phyloP scores from a whole-genome alignment of 2,113 vertebrate genomes.

The Microtus pennsylvanicus region DNA sequence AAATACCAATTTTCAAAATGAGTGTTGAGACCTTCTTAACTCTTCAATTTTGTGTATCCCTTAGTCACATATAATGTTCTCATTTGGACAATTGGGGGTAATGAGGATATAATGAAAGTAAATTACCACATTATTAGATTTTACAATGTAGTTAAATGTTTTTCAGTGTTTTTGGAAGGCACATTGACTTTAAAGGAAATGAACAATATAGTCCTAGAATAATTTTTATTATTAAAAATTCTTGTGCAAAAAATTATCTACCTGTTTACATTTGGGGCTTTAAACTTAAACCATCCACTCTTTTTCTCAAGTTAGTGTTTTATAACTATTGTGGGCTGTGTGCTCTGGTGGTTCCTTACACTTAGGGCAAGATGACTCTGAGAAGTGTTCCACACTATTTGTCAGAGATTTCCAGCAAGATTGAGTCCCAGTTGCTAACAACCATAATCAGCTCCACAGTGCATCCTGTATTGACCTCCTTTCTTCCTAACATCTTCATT shows the following conservation, averaged over 20 bases:
- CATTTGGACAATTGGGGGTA: constrained; percentile 35
- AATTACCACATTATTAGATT: constrained; percentile 47
- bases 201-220: background rate
- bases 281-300: constrained; percentile 7
- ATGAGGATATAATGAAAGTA: constrained; percentile 56
- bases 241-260: background rate
- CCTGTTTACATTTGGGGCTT: constrained; percentile 9
- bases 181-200: constrained; percentile 56
- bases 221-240: constrained; percentile 47
- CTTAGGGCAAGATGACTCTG: background rate
- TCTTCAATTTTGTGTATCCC: constrained; percentile 20
- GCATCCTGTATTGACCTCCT: constrained; percentile 2
- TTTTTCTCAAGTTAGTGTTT: constrained; percentile 1
- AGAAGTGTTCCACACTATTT: background rate
- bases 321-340: background rate
- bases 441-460: background rate
- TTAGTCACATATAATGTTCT: constrained; percentile 33
- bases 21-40: constrained; percentile 54
- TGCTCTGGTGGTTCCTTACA: background rate
- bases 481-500: background rate
- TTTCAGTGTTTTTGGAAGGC: constrained; percentile 56
- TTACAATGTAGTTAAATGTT: constrained; percentile 40
- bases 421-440: background rate
- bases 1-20: constrained; percentile 28
- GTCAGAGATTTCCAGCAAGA: background rate